phyloP scores from a whole-genome alignment of 2,797 vertebrate species.

The Somateria mollissima region DNA sequence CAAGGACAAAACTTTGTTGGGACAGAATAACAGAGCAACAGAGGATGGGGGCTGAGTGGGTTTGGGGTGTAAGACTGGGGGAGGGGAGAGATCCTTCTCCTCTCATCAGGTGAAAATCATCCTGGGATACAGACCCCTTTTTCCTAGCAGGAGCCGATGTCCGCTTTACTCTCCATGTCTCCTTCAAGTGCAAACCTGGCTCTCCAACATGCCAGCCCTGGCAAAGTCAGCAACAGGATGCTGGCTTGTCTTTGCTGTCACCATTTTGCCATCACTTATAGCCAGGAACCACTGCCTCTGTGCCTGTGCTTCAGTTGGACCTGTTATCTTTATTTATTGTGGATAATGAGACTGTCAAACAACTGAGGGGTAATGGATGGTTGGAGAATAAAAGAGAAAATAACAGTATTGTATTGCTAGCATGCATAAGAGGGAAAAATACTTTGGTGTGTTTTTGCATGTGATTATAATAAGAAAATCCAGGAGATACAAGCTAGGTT shows the following conservation, averaged over 20 bases:
- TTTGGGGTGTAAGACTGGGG: neutral
- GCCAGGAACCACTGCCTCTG: neutral
- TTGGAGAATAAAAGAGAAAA: conserved; percentile 1
- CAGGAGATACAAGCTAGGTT: neutral
- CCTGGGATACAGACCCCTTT: neutral
- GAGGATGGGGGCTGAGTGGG: neutral
- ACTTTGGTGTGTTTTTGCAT: neutral
- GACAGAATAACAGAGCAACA: accelerated
- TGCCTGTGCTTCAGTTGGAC: neutral
- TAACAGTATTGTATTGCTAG: neutral
- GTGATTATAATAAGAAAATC: neutral
- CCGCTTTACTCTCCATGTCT: neutral
- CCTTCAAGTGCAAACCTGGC: neutral
- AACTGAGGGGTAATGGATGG: neutral
- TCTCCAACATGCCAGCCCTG: neutral
- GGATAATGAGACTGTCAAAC: neutral
- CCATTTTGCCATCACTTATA: neutral
- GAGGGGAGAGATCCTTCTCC: neutral
- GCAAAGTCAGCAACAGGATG: neutral
- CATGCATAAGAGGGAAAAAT: neutral
- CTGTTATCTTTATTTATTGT: neutral
- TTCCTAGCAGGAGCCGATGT: neutral
- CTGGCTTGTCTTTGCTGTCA: neutral
- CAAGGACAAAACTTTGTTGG: neutral
- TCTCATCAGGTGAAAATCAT: neutral